Conservation (phyloP, 2,888 invertebrate genomes). For the Macaria liturata region DNA sequence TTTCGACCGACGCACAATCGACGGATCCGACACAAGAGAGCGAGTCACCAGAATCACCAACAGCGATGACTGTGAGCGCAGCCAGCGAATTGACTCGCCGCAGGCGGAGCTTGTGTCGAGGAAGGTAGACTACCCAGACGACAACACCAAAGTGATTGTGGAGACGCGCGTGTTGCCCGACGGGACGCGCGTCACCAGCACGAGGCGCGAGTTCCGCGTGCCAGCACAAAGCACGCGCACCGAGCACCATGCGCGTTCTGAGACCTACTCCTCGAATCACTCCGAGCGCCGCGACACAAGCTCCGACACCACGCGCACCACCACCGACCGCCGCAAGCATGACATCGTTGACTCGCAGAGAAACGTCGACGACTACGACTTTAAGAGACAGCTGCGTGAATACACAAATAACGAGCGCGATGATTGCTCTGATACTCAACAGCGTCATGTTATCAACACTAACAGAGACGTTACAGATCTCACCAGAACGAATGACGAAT, state of each 20-base stretch:
- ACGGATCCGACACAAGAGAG: conserved; percentile 56
- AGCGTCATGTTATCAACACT: conserved; percentile 30
- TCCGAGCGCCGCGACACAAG: conserved; percentile 53
- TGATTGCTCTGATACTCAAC: conserved; percentile 38
- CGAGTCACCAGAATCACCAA: conserved; percentile 48
- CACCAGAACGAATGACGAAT: conserved; percentile 36
- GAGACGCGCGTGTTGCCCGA: conserved; percentile 87
- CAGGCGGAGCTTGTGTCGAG: conserved; percentile 11
- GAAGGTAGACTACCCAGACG: conserved; percentile 84
- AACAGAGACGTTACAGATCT: conserved; percentile 36
- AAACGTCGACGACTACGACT: conserved; percentile 63
- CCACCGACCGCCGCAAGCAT: conserved; percentile 42
- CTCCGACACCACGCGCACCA: conserved; percentile 51
- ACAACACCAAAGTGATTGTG: conserved; percentile 86
- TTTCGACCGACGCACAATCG: conserved; percentile 31
- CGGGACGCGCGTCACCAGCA: conserved; percentile 87
- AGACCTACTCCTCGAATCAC: conserved; percentile 58
- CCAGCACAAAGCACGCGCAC: conserved; percentile 62
- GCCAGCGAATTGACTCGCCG: conserved; percentile 5
- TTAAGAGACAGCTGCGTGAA: conserved; percentile 48
- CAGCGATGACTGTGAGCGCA: conserved; percentile 40
- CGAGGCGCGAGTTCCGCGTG: conserved; percentile 84
- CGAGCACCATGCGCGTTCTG: conserved; percentile 60
- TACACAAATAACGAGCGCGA: conserved; percentile 39
- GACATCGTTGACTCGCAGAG: conserved; percentile 56